Percentiles rank a stretch among this genome's conserved stretches.
These are phyloP conservation scores for Bubo blakistoni DNA, from an alignment of 2,113 vertebrate genomes.

Conservation along the genomic window DNA sequence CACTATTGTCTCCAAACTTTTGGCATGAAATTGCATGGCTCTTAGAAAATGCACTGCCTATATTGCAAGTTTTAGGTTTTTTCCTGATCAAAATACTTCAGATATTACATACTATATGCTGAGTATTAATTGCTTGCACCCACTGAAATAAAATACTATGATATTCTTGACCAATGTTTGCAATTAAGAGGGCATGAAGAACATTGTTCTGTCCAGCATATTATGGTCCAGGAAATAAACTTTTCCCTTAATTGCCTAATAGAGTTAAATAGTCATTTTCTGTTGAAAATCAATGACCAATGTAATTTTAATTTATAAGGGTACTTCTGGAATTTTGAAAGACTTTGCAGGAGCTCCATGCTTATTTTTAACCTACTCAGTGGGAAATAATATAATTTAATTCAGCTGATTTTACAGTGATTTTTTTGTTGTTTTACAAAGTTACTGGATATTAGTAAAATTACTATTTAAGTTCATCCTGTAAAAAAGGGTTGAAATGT, in stretches of 20 bases:
- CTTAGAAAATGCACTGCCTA: background rate
- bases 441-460: fast-evolving
- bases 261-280: background rate
- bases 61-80: background rate
- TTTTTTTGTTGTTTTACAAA: background rate
- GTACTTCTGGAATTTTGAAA: background rate
- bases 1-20: background rate
- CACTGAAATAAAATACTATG: background rate
- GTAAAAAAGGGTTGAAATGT: background rate
- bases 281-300: background rate
- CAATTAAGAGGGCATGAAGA: background rate
- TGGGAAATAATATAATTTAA: background rate
- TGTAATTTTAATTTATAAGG: background rate
- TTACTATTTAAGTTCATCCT: background rate
- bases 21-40: background rate
- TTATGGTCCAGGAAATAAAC: background rate
- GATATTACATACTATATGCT: background rate
- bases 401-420: background rate
- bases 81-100: background rate
- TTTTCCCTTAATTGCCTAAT: background rate
- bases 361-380: background rate
- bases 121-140: background rate
- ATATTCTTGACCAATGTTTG: background rate
- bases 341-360: background rate
- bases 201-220: background rate